Evolutionary conservation across 1,140 invertebrate genomes (phyloP).

Genomic region (Meloidogyne chitwoodi): DNA sequence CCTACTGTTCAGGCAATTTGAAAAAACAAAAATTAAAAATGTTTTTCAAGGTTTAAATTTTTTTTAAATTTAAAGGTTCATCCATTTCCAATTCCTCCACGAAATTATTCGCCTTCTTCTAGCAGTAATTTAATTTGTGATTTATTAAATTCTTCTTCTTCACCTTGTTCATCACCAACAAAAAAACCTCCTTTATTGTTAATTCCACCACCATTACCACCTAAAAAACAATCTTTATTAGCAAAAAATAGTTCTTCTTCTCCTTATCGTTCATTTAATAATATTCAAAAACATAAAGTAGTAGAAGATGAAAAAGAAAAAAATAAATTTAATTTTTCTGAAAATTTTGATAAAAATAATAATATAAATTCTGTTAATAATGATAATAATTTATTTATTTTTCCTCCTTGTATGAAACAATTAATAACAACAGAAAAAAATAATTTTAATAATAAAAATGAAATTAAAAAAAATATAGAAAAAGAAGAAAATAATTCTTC

Average conservation of each 20-base stretch:
- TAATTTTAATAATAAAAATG: not conserved
- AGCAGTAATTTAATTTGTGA: slow-evolving; percentile 2
- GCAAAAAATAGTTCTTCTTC: too few relatives aligned
- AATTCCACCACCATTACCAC: slow-evolving; percentile 10
- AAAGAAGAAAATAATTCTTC: not conserved
- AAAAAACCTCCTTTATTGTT: not conserved
- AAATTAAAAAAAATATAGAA: not conserved
- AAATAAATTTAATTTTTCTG: not conserved
- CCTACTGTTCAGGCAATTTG: slow-evolving; percentile 17
- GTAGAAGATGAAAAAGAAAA: not conserved
- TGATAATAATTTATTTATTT: too few relatives aligned
- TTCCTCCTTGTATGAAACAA: not conserved
- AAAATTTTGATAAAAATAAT: too few relatives aligned
- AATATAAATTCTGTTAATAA: too few relatives aligned
- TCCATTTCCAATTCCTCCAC: slow-evolving; percentile 10
- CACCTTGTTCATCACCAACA: not conserved
- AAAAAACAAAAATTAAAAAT: too few relatives aligned
- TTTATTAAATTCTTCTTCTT: not conserved
- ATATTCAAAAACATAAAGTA: not conserved
- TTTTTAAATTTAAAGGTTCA: slow-evolving; percentile 2
- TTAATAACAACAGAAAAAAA: not conserved
- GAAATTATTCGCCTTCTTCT: not conserved
- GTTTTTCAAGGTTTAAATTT: not conserved
- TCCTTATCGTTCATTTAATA: not conserved
- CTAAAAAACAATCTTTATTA: slow-evolving; percentile 18